Evolutionary conservation across 2,797 vertebrate genomes (phyloP).

Genomic region (Megaceryle alcyon): DNA sequence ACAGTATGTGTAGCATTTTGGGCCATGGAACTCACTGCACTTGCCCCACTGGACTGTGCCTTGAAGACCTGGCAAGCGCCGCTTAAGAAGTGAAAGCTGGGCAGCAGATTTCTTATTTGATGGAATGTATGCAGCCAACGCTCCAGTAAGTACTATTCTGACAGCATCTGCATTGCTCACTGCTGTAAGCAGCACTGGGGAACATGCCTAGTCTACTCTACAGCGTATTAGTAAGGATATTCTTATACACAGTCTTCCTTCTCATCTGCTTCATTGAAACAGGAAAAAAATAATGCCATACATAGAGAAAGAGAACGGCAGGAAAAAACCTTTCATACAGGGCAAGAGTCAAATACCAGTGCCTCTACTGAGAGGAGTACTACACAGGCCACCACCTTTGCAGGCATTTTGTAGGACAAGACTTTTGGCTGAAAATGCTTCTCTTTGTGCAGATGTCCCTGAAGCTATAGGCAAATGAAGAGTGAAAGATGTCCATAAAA

Average conservation of each 20-base stretch:
- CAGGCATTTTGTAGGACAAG: not conserved
- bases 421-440: not conserved
- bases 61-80: not conserved
- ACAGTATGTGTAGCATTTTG: not conserved
- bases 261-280: not conserved
- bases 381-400: not conserved
- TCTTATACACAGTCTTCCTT: not conserved
- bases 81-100: not conserved
- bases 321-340: not conserved
- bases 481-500: not conserved
- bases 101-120: not conserved
- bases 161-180: not conserved
- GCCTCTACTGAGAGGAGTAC: not conserved
- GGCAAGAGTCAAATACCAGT: not conserved
- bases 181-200: not conserved
- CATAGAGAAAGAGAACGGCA: not conserved
- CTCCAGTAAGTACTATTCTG: not conserved
- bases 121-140: not conserved
- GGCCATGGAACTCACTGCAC: not conserved
- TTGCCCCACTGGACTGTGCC: not conserved
- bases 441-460: not conserved
- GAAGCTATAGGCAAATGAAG: not conserved
- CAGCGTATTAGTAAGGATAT: not conserved
- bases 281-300: not conserved
- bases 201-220: not conserved